phyloP scores from a whole-genome alignment of 2,113 vertebrate genomes.

The Acanthisitta chloris region DNA sequence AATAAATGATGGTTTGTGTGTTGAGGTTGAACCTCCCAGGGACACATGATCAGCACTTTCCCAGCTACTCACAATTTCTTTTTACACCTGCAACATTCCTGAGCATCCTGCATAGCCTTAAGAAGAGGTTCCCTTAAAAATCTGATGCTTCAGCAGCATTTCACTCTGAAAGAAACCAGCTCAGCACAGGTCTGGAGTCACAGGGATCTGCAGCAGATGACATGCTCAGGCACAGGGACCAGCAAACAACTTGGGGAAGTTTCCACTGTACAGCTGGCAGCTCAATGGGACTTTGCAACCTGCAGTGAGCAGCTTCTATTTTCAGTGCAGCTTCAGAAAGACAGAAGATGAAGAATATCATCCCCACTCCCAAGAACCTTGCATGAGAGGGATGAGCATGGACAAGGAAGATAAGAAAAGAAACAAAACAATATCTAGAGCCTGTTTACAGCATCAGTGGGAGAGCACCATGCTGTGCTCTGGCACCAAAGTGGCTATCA shows the following conservation, averaged over 20 bases:
- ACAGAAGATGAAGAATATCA: background rate
- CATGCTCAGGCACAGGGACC: background rate
- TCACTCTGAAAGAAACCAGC: background rate
- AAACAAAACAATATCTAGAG: background rate
- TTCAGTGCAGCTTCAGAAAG: background rate
- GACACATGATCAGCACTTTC: background rate
- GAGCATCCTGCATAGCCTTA: background rate
- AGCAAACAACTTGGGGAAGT: background rate
- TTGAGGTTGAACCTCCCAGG: background rate
- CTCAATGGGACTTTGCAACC: background rate
- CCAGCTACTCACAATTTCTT: background rate
- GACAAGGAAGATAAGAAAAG: background rate
- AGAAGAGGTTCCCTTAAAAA: background rate
- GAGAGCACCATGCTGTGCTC: background rate
- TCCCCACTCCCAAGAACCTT: background rate
- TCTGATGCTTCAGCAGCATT: background rate
- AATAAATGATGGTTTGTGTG: background rate
- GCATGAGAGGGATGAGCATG: background rate
- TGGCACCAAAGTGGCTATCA: background rate
- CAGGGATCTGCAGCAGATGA: background rate
- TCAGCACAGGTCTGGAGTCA: background rate
- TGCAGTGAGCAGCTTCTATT: background rate
- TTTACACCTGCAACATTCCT: background rate
- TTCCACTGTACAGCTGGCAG: background rate
- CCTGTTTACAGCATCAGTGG: accelerated